Base-by-base conservation (phyloP, 2,797 vertebrate species). In the Prunella strophiata region DNA sequence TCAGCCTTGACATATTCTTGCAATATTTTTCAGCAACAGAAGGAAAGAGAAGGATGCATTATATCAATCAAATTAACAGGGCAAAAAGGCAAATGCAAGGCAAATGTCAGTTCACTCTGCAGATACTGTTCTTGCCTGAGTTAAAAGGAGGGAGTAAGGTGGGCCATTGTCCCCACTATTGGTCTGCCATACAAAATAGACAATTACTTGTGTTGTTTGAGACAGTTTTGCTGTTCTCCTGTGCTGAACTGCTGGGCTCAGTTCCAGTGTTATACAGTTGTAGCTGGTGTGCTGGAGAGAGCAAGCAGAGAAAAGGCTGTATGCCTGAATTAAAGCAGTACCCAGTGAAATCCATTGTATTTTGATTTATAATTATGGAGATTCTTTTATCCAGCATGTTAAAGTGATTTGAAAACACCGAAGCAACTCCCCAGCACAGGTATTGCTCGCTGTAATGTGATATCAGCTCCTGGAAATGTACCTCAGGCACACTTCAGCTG, bases 21-120 rank as follows among this genome's bases (percentile, higher is more conserved):
- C 80, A 89, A 21, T 58, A 55, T 63, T 88, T 95, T 87, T 79
- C 76, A 54, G 52, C 55, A 92, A 74, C 45, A 77, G 52, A 76
- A 76, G 63, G 66, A 78, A 93, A 85, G 40, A 87, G 61, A 91
- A 34, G 59, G 88, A 84, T 89, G 59, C 27, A 26, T 93, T 93
- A 10, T 57, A 73, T 95, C 62, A 78, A 48, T 89, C 70, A 89
- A 47, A 93, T 83, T 95, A 94, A 68, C 50, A 89, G 79, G 55
- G 62, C 54, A 85, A 77, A 92, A 85, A 75, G 40, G 36, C 73
- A 94, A 94, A 80, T 81, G 47, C 36, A 55, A 75, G 22, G 73
- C 72, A 92, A 91, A 79, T 57, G 27, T 43, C 45, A 76, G 67
- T 76, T 86, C 25, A 27, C 61, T 73, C 59, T 76, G 66, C 76